These are phyloP conservation scores for Donacobius atricapilla DNA, from an alignment of 2,113 vertebrate genomes.

Conservation along the genomic window DNA sequence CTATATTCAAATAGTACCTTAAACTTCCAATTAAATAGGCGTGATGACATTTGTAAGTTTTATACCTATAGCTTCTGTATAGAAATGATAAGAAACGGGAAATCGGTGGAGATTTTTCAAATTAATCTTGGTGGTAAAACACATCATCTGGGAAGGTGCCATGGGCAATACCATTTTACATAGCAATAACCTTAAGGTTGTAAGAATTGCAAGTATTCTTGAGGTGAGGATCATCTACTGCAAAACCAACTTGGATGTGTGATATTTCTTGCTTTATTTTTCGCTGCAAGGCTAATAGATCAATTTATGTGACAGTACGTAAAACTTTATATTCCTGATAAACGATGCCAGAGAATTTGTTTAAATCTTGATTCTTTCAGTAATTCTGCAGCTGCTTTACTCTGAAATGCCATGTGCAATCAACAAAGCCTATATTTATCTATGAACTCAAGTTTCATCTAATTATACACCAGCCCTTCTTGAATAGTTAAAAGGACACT, in stretches of 20 bases:
- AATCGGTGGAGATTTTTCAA: background rate
- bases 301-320: background rate
- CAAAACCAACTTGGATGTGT: background rate
- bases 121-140: background rate
- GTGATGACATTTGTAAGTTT: background rate
- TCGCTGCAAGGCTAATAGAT: background rate
- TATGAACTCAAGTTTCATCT: background rate
- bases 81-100: background rate
- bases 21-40: background rate
- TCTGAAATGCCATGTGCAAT: constrained; percentile 12
- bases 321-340: background rate
- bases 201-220: background rate
- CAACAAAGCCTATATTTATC: constrained; percentile 30
- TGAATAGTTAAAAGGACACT: background rate
- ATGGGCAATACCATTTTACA: background rate
- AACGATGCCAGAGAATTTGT: background rate
- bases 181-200: background rate
- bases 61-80: background rate
- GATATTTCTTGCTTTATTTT: background rate
- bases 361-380: background rate
- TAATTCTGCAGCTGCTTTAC: background rate
- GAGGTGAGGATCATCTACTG: background rate
- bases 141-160: background rate
- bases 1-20: background rate
- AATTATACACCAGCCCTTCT: background rate